These are phyloP conservation scores for Thymelicus lineola DNA, from an alignment of 2,888 invertebrate species.

Conservation along the genomic window DNA sequence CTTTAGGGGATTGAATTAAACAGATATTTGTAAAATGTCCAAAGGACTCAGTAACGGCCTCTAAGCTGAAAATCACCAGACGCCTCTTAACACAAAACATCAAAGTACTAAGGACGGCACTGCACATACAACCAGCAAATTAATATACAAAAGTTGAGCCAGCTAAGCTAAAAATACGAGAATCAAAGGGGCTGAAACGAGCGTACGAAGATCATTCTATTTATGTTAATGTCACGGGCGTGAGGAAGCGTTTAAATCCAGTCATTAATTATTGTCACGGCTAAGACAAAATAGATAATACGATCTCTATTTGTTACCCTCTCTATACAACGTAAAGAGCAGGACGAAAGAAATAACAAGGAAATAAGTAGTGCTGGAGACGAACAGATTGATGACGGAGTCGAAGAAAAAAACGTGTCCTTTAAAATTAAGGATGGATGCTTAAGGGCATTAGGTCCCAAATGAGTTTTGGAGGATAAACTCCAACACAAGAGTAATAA, in stretches of 20 bases:
- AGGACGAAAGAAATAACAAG: constrained; percentile 78
- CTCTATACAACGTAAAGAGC: constrained; percentile 68
- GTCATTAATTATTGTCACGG: constrained; percentile 84
- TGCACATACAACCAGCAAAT: constrained; percentile 73
- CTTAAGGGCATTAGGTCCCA: constrained; percentile 66
- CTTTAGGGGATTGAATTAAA: constrained; percentile 50
- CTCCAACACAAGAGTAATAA: constrained; percentile 65
- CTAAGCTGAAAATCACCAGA: constrained; percentile 78
- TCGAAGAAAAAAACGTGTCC: constrained; percentile 72
- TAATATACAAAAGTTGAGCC: constrained; percentile 78
- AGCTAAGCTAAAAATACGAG: constrained; percentile 79
- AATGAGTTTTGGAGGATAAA: constrained; percentile 77
- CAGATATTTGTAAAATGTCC: constrained; percentile 42
- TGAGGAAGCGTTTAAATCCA: constrained; percentile 86
- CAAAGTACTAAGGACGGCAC: constrained; percentile 75
- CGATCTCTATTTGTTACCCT: constrained; percentile 80
- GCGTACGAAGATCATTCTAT: constrained; percentile 81
- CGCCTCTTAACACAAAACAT: constrained; percentile 76
- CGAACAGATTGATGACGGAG: constrained; percentile 77
- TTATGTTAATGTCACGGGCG: constrained; percentile 85
- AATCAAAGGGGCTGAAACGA: constrained; percentile 81
- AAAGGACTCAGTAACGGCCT: constrained; percentile 44
- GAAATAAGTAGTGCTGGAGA: constrained; percentile 68
- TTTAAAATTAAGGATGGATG: constrained; percentile 72
- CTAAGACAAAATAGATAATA: constrained; percentile 84